Evolutionary conservation across 2,113 vertebrate species (phyloP).

Genomic region (Calonectris borealis): DNA sequence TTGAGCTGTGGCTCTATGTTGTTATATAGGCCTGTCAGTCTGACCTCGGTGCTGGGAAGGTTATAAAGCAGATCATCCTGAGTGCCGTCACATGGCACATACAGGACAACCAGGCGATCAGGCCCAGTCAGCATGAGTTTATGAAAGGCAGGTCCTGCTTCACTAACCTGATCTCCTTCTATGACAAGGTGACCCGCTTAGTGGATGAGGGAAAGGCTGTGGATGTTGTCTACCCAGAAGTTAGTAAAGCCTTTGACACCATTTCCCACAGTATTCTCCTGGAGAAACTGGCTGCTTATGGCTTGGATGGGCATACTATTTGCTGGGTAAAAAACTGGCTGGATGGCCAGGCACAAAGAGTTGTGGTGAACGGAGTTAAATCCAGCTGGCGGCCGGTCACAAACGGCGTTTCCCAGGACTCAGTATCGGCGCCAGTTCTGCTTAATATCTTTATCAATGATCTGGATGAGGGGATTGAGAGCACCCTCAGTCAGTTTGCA

Average conservation of each 20-base stretch:
- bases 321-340: neutral
- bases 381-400: neutral
- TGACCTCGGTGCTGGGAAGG: neutral
- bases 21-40: neutral
- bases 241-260: too few species aligned
- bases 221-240: too few species aligned
- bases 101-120: too few species aligned
- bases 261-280: neutral
- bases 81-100: neutral
- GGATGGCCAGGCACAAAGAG: too few species aligned
- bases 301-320: neutral
- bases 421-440: neutral
- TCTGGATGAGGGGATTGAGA: neutral
- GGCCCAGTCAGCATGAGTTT: too few species aligned
- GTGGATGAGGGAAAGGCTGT: too few species aligned
- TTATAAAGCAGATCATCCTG: neutral
- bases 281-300: neutral
- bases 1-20: constrained; percentile 77
- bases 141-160: too few species aligned
- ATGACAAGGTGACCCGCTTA: too few species aligned
- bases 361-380: neutral
- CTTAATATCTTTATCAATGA: neutral
- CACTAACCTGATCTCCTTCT: too few species aligned
- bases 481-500: too few species aligned
- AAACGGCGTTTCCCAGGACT: neutral